phyloP scores from a whole-genome alignment of 2,888 invertebrate genomes.

The Rhorus exstirpatorius region DNA sequence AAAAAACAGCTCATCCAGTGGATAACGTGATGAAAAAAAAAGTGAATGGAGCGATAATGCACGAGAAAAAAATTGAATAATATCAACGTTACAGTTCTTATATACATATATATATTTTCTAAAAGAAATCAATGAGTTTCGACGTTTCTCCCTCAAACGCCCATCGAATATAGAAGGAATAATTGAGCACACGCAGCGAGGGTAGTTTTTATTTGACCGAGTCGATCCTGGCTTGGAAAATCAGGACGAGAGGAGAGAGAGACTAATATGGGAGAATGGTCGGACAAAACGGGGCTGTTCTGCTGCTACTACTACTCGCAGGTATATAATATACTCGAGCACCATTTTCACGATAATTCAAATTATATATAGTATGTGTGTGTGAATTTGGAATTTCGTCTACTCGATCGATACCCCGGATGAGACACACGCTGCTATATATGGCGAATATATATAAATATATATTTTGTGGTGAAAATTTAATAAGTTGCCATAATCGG shows the following conservation, averaged over 20 bases:
- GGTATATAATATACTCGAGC: constrained; percentile 73
- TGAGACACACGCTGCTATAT: no score
- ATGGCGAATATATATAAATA: no score
- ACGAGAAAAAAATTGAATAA: neutral
- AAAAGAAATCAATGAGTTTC: constrained; percentile 10
- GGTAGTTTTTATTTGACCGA: neutral
- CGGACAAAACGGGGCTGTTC: constrained; percentile 79
- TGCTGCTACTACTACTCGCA: constrained; percentile 83
- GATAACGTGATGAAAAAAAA: neutral
- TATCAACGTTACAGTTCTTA: neutral
- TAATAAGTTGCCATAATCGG: no score
- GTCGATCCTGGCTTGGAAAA: constrained; percentile 52
- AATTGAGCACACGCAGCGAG: neutral
- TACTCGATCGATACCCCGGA: no score
- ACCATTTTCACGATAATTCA: neutral
- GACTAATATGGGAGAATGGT: constrained; percentile 85
- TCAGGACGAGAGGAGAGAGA: constrained; percentile 42
- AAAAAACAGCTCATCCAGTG: neutral
- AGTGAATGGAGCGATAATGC: constrained; percentile 1
- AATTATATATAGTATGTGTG: no score
- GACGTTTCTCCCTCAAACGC: neutral
- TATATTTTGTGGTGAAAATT: no score
- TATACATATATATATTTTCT: neutral
- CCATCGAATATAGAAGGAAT: neutral
- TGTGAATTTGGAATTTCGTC: no score